Base-by-base conservation (phyloP, 2,113 vertebrate species). In the Nasalis larvatus region DNA sequence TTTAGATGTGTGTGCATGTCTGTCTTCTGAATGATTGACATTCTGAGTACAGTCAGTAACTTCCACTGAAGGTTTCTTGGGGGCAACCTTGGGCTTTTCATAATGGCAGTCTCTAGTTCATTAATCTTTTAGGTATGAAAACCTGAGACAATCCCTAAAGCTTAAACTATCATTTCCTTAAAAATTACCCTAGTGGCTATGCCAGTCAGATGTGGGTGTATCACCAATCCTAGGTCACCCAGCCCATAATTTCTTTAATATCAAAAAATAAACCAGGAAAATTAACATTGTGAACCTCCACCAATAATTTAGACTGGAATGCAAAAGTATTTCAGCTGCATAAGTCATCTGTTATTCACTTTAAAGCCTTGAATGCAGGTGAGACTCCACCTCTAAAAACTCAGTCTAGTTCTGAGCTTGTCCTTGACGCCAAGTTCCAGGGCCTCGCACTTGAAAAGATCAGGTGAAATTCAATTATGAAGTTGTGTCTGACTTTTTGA, bases 401-500 rank as follows among this genome's bases (percentile, higher is more conserved):
- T 87, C 92, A 54, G 85, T 83, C 80, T 84, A 40, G 30, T 54
- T 78, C 94, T 95, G 87, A 74, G 23, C 77, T 76, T 97, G 88
- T 97, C 98, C 97, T 98, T 98, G 94, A 96, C 74, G 73, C 74
- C 27, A 66, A 77, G 86, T 89, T 94, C 91, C 56, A 69, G 90
- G 30, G 82, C 87, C 91, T 66, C 56, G 54, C 93, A 93, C 90
- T 96, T 97, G 91, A 96, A 97, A 98, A 97, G 95, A 97, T 97
- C 95, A 97, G 88, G 95, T 83, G 45, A 86, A 80, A 97, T 97
- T 97, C 95, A 98, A 98, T 98, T 98, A 98, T 77, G 47, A 97
- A 98, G 91, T 83, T 32, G 0, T 12, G 45, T 73, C 97, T 96
- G 96, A 96, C 98, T 97, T 98, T 97, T 96, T 97, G 97, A 98